Evolutionary conservation across 1,140 invertebrate species (phyloP).

Genomic region (Panagrolaimus sp.): DNA sequence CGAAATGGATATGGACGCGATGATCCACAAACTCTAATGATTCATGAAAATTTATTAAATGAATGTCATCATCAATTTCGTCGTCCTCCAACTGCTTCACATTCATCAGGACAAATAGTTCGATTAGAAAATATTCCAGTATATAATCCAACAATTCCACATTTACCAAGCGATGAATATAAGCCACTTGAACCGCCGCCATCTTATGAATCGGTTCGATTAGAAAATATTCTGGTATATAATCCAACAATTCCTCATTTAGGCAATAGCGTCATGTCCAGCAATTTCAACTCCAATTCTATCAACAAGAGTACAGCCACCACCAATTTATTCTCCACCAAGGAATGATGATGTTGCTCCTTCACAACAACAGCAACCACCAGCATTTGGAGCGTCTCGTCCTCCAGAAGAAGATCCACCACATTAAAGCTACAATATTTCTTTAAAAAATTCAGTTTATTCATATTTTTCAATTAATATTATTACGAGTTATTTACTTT

Average conservation of each 20-base stretch:
- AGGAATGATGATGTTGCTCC: neutral
- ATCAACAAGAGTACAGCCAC: neutral
- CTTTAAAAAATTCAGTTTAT: too few species aligned
- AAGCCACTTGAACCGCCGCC: conserved; percentile 43
- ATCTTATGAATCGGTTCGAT: conserved; percentile 33
- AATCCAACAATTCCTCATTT: conserved; percentile 29
- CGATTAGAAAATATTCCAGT: conserved; percentile 39
- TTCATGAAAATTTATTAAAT: conserved; percentile 43
- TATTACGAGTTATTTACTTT: too few species aligned
- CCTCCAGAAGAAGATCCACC: too few species aligned
- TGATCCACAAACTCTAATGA: neutral
- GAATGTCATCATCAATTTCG: conserved; percentile 4
- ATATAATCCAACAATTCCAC: conserved; percentile 33
- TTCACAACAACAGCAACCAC: too few species aligned
- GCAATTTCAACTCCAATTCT: neutral
- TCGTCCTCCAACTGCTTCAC: too few species aligned
- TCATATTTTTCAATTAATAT: too few species aligned
- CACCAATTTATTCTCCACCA: conserved; percentile 18
- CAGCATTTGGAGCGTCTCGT: too few species aligned
- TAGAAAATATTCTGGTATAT: conserved; percentile 41
- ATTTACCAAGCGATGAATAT: conserved; percentile 5
- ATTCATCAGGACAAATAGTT: conserved; percentile 21
- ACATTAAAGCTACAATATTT: too few species aligned
- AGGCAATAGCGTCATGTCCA: neutral
- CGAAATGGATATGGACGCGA: neutral